A percentile compares a stretch with the other conserved stretches of the same genome.
phyloP scores from a whole-genome alignment of 2,888 invertebrate species.

The Drosophila meridiana region DNA sequence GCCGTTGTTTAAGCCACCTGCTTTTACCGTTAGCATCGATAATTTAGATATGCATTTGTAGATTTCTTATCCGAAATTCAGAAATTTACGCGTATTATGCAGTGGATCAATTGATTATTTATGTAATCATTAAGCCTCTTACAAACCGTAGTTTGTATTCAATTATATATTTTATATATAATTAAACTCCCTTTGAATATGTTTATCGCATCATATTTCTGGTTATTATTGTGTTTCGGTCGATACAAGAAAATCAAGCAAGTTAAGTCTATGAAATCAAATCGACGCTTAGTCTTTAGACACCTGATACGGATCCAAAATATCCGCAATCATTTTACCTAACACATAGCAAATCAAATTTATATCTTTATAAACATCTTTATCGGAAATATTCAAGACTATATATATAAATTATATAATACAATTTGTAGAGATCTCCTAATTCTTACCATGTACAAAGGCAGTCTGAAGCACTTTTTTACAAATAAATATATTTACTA shows the following conservation, averaged over 20 bases:
- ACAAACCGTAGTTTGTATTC: slow-evolving; percentile 12
- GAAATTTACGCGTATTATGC: background rate
- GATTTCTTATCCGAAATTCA: slow-evolving; percentile 3
- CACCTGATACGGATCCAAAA: background rate
- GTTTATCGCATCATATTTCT: background rate
- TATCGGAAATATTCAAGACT: background rate
- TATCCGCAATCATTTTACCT: background rate
- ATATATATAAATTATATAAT: slow-evolving; percentile 1
- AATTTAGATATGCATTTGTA: slow-evolving; percentile 6
- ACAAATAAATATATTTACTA: slow-evolving; percentile 1
- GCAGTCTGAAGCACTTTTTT: background rate
- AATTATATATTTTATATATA: background rate
- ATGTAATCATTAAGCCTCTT: background rate
- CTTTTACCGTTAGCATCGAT: slow-evolving; percentile 2
- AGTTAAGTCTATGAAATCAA: background rate
- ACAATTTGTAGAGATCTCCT: background rate
- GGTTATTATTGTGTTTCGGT: background rate
- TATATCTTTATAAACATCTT: background rate
- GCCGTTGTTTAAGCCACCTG: slow-evolving; percentile 4
- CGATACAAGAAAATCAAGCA: background rate
- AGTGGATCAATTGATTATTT: background rate
- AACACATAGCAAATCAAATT: background rate
- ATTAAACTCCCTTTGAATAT: background rate
- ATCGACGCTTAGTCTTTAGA: background rate
- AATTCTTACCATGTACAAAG: background rate